Base-by-base conservation (phyloP, 2,113 vertebrate species). In the Anolis carolinensis region DNA sequence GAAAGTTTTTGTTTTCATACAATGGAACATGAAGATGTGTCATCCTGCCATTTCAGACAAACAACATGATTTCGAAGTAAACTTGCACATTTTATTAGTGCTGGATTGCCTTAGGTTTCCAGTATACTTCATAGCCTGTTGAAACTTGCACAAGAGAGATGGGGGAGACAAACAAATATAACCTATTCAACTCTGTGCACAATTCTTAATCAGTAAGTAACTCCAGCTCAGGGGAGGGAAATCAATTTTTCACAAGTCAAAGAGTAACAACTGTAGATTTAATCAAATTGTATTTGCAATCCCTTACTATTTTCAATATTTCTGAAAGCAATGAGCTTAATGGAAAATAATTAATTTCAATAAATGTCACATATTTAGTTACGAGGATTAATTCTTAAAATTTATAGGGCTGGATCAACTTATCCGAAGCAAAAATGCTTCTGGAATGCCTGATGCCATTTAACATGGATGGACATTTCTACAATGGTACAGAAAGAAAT, bases 251-350 rank as follows among this genome's bases (percentile, higher is more conserved):
- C 93, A 94, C 94, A 93, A 95, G 93, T 94, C 92, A 95, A 95
- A 96, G 92, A 93, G 93, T 92, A 95, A 95, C 92, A 95, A 95
- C 92, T 91, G 88, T 91, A 95, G 93, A 93, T 94, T 96, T 96
- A 96, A 96, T 96, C 94, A 96, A 95, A 97, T 96, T 95, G 95
- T 89, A 92, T 90, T 91, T 91, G 90, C 95, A 96, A 96, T 95
- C 87, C 89, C 91, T 95, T 95, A 92, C 92, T 96, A 94, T 95
- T 96, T 95, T 94, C 93, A 93, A 91, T 92, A 92, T 91, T 90
- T 95, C 89, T 94, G 87, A 92, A 93, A 96, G 94, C 92, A 95
- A 95, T 92, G 91, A 95, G 92, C 88, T 95, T 91, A 88, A 89
- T 68, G 85, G 94, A 73, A 93, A 94, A 95, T 92, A 95, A 96